phyloP scores from a whole-genome alignment of 2,888 invertebrate species.

The Plebejus melissa region DNA sequence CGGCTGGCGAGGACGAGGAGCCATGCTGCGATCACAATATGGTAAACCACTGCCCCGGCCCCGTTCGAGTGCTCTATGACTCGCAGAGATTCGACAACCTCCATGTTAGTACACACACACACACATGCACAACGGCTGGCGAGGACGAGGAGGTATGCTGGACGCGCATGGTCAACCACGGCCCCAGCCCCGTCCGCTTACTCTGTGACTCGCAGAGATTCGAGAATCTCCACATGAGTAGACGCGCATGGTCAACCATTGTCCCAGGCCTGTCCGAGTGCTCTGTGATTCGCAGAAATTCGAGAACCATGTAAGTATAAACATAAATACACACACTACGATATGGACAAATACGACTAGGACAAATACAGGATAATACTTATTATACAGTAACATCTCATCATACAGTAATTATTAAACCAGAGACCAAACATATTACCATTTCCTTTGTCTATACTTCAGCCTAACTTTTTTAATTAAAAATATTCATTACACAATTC shows the following conservation, averaged over 20 bases:
- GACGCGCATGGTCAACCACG: conserved; percentile 59
- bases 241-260: conserved; percentile 59
- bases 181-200: conserved; percentile 73
- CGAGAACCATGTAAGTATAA: conserved; percentile 84
- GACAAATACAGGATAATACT: too few species aligned
- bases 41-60: conserved; percentile 66
- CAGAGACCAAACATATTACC: too few species aligned
- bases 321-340: too few species aligned
- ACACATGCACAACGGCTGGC: conserved; percentile 40
- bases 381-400: too few species aligned
- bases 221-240: conserved; percentile 86
- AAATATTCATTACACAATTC: not conserved
- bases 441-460: too few species aligned
- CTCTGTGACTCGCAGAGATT: conserved; percentile 88
- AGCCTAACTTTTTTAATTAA: too few species aligned
- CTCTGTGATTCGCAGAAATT: conserved; percentile 88
- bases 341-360: too few species aligned
- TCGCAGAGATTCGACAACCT: conserved; percentile 89
- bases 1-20: conserved; percentile 38
- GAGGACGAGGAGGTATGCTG: conserved; percentile 52
- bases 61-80: conserved; percentile 81
- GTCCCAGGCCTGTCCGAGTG: conserved; percentile 73
- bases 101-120: conserved; percentile 77
- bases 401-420: too few species aligned
- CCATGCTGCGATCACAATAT: conserved; percentile 57